Base-by-base conservation (phyloP, 2,888 invertebrate genomes). In the Thymelicus lineola region DNA sequence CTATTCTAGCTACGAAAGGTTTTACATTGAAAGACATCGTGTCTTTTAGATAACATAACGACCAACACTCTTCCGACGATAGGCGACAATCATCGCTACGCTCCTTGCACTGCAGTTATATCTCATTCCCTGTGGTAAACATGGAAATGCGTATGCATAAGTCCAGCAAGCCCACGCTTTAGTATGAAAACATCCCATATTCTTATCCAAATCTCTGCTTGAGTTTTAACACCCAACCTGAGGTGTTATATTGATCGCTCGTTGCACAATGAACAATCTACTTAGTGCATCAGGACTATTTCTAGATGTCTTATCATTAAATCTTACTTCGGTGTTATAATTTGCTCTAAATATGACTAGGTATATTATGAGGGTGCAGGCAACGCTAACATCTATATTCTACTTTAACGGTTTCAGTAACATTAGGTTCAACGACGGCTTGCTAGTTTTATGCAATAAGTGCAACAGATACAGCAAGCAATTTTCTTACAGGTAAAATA, bases 1-100 rank as follows among this genome's bases (percentile, higher is more conserved):
- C 77, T 83, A 77, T 71, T 71, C 73, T 77, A 84, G 72, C 61
- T 80, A 82, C 77, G 75, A 78, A 79, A 75, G 77, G 67, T 77
- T 77, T 75, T 74, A 62, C 70, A 72, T 71, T 73, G 71, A 73
- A 73, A 71, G 75, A 75, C 75, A 53, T 62, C 61, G 73, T 75
- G 64, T 60, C 73, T 67, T 75, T 72, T 45, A 61, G 12, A 17
- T 63, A 63, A 63, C 36, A n/a, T 38, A 58, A 58, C 57, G 45
- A 50, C 20, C 57, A 57, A 57, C 15, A 50, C 53, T 64, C 7
- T 55, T n/a, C 57, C 46, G 45, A 66, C 55, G 42, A 42, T 42
- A 53, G 10, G 45, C 55, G 58, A 58, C 20, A n/a, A 6, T 15
- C 58, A 46, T 58, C 65, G 58, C 57, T 17, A 65, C 53, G 55